Evolutionary conservation across 2,113 vertebrate species (phyloP).

Genomic region (Protomyctophum bolini): DNA sequence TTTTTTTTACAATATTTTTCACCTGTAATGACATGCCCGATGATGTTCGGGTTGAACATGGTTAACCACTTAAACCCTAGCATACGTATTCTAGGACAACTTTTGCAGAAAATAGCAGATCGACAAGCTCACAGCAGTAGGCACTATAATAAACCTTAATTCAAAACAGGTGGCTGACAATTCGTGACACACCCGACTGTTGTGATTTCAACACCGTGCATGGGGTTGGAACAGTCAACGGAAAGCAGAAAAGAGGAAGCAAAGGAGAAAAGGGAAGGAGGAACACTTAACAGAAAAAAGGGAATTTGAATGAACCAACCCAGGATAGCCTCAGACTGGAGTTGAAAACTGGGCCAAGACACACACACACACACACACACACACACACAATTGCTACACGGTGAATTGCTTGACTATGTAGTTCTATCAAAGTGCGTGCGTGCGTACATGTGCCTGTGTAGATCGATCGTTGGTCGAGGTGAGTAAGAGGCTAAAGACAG

Average conservation of each 20-base stretch:
- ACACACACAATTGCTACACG: neutral
- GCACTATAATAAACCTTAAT: no score
- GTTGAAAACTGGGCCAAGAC: neutral
- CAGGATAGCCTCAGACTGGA: slow-evolving; percentile 13
- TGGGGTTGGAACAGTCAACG: slow-evolving; percentile 20
- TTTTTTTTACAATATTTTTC: no score
- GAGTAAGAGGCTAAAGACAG: slow-evolving; percentile 50
- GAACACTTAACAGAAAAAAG: slow-evolving; percentile 49
- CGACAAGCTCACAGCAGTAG: no score
- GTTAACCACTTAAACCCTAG: no score
- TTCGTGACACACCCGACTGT: slow-evolving; percentile 45
- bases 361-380: no score
- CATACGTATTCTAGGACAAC: no score
- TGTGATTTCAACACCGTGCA: slow-evolving; percentile 67
- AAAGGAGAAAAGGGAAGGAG: slow-evolving; percentile 39
- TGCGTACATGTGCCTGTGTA: slow-evolving; percentile 2
- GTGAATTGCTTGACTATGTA: no score
- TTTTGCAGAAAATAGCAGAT: no score
- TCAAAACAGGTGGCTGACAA: no score
- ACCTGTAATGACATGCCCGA: no score
- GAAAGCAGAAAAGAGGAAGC: slow-evolving; percentile 39
- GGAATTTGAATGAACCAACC: slow-evolving; percentile 47
- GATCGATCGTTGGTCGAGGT: slow-evolving; percentile 25
- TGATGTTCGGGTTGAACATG: no score
- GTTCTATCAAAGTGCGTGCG: neutral